phyloP scores from a whole-genome alignment of 1,140 invertebrate genomes.

The Drosophila neocordata region DNA sequence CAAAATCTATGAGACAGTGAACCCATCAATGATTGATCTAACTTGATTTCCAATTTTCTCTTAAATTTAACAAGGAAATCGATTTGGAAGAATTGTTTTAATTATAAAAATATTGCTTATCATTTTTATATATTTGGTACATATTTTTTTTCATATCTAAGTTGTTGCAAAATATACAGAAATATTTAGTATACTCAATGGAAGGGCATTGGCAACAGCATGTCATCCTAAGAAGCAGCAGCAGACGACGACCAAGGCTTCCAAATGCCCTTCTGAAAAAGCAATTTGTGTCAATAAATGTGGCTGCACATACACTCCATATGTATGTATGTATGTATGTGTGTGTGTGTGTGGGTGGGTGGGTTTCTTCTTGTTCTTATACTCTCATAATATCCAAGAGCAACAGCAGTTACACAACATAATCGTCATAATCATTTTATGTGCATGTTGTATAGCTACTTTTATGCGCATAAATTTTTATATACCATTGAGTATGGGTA shows the following conservation, averaged over 20 bases:
- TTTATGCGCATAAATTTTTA: slow-evolving; percentile 76
- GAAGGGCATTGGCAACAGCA: not conserved
- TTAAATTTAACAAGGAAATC: no score
- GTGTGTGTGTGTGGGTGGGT: slow-evolving; percentile 27
- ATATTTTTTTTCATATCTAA: no score
- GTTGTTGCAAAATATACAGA: no score
- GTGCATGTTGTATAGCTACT: slow-evolving; percentile 73
- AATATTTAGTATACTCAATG: not conserved
- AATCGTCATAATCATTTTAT: slow-evolving; percentile 81
- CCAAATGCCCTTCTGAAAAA: slow-evolving; percentile 54
- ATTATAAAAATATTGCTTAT: no score
- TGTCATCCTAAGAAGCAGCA: not conserved
- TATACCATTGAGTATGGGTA: slow-evolving; percentile 34
- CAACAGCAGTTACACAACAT: slow-evolving; percentile 39
- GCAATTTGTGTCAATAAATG: slow-evolving; percentile 79
- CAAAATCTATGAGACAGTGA: no score
- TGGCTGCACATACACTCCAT: slow-evolving; percentile 27
- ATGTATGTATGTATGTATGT: slow-evolving; percentile 13
- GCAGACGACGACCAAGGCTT: slow-evolving; percentile 25
- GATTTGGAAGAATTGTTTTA: no score
- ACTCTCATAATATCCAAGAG: slow-evolving; percentile 36
- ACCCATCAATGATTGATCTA: no score
- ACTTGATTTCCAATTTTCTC: no score
- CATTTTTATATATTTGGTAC: no score
- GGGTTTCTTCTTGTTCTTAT: slow-evolving; percentile 40